phyloP scores from a whole-genome alignment of 1,140 invertebrate genomes.

The Copidosoma floridanum region DNA sequence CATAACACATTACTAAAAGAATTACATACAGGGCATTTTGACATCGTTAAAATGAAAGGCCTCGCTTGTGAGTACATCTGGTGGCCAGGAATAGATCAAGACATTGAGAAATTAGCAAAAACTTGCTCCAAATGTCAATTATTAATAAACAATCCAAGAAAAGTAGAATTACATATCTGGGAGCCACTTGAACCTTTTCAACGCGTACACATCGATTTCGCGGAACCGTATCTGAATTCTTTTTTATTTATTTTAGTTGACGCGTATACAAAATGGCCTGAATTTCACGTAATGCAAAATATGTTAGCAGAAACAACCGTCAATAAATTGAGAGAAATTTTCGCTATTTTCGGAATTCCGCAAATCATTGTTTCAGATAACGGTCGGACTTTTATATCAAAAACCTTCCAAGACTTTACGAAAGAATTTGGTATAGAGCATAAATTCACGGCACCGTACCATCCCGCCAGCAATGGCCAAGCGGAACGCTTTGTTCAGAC shows the following conservation, averaged over 20 bases:
- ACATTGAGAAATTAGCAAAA: slow-evolving; percentile 44
- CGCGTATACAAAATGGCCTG: background rate
- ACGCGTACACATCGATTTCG: slow-evolving; percentile 37
- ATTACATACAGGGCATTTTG: slow-evolving; percentile 54
- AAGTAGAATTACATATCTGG: slow-evolving; percentile 29
- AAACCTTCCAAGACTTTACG: too few relatives aligned
- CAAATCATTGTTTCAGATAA: background rate
- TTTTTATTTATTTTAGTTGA: background rate
- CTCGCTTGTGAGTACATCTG: slow-evolving; percentile 54
- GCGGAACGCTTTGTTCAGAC: slow-evolving; percentile 35
- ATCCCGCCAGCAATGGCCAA: slow-evolving; percentile 44
- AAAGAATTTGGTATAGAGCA: slow-evolving; percentile 39
- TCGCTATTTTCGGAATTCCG: background rate
- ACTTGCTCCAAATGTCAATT: slow-evolving; percentile 40
- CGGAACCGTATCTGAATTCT: slow-evolving; percentile 23
- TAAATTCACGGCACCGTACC: slow-evolving; percentile 40
- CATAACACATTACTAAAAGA: slow-evolving; percentile 42
- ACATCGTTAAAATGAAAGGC: slow-evolving; percentile 58
- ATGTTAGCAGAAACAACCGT: background rate
- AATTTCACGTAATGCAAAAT: background rate
- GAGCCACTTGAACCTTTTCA: slow-evolving; percentile 17
- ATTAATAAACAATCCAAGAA: slow-evolving; percentile 25
- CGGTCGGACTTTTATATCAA: background rate
- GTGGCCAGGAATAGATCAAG: slow-evolving; percentile 55
- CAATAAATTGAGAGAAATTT: background rate